Percentiles rank a stretch among this genome's conserved stretches.
phyloP scores from a whole-genome alignment of 2,113 vertebrate genomes.

The Chaetorhynchus papuensis region DNA sequence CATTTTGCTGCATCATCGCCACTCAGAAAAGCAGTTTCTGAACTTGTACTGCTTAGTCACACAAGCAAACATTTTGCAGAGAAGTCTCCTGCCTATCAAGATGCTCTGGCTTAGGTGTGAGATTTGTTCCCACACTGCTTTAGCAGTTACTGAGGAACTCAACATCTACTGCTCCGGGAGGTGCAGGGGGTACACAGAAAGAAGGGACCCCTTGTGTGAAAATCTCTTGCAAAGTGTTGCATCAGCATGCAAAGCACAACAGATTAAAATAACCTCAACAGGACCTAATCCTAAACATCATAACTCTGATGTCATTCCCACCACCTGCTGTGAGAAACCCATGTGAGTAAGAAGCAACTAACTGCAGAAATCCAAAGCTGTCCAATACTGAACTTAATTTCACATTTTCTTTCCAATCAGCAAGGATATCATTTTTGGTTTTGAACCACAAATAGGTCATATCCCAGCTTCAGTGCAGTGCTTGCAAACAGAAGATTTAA shows the following conservation, averaged over 20 bases:
- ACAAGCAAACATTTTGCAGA: background rate
- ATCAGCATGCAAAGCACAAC: background rate
- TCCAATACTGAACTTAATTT: background rate
- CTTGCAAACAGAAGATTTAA: background rate
- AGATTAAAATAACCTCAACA: background rate
- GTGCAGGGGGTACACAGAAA: background rate
- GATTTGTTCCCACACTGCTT: background rate
- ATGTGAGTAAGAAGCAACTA: background rate
- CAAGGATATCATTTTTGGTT: background rate
- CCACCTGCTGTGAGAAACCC: background rate
- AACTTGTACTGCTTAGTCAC: background rate
- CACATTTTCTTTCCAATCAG: background rate
- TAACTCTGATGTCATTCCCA: background rate
- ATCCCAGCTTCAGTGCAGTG: background rate
- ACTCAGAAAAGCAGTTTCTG: background rate
- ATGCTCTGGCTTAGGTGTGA: background rate
- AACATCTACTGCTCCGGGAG: background rate
- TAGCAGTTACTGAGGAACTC: background rate
- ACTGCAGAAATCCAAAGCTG: background rate
- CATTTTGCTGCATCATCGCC: background rate
- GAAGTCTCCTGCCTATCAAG: background rate
- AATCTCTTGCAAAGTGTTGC: background rate
- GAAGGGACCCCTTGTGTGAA: background rate
- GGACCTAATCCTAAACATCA: background rate
- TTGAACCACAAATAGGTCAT: background rate